A percentile compares a stretch with the other conserved stretches of the same genome.
These are phyloP conservation scores for Lithophane socia DNA, from an alignment of 2,888 invertebrate genomes.

Conservation along the genomic window DNA sequence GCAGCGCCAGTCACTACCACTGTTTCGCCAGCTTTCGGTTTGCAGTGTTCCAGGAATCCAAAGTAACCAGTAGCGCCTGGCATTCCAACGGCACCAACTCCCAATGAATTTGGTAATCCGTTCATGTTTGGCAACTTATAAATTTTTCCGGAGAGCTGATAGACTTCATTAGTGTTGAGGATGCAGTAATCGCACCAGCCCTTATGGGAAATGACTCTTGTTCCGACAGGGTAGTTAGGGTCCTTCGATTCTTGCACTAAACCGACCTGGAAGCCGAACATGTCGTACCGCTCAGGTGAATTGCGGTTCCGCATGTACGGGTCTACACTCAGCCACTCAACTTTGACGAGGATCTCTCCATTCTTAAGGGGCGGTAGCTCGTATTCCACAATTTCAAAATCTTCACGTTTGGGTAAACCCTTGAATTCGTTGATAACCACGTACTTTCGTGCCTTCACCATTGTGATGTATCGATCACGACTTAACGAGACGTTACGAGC, in stretches of 20 bases:
- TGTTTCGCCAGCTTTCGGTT: conserved; percentile 91
- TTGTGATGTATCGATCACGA: conserved; percentile 54
- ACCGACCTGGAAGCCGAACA: conserved; percentile 75
- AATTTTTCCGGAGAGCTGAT: conserved; percentile 54
- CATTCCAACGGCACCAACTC: conserved; percentile 92
- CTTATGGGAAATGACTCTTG: conserved; percentile 89
- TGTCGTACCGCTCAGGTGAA: conserved; percentile 74
- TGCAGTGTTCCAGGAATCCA: conserved; percentile 92
- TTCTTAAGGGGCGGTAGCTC: conserved; percentile 80
- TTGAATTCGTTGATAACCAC: conserved; percentile 87
- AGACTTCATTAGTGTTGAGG: conserved; percentile 54
- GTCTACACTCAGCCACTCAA: conserved; percentile 76
- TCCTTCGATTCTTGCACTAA: conserved; percentile 91
- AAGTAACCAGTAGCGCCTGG: conserved; percentile 94
- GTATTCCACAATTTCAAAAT: conserved; percentile 91
- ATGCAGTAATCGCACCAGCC: conserved; percentile 69
- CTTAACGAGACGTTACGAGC: not conserved
- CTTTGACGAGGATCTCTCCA: conserved; percentile 77
- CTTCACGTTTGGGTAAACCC: conserved; percentile 89
- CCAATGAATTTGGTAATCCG: conserved; percentile 88
- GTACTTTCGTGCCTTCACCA: conserved; percentile 88
- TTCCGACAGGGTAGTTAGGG: conserved; percentile 90
- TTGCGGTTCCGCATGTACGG: conserved; percentile 70
- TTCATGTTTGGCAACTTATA: conserved; percentile 90
- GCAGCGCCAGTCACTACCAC: conserved; percentile 93